These are phyloP conservation scores for Ganaspis sp. DNA, from an alignment of 1,140 invertebrate species.

Conservation along the genomic window DNA sequence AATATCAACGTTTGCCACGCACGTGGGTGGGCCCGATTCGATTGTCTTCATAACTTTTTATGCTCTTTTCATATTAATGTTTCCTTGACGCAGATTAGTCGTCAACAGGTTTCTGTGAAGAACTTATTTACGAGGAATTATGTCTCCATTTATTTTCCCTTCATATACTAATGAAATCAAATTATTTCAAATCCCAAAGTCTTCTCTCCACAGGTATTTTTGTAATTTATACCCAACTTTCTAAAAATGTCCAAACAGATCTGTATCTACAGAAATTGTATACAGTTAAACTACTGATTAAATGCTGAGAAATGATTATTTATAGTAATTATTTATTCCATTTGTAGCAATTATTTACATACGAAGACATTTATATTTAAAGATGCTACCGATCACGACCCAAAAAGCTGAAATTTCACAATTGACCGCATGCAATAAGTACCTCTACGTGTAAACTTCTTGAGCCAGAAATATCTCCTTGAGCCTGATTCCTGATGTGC, in stretches of 20 bases:
- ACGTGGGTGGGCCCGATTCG: conserved; percentile 62
- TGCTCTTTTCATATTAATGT: conserved; percentile 48
- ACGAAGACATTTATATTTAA: no score
- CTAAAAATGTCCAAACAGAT: neutral
- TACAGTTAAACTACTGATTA: no score
- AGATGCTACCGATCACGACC: no score
- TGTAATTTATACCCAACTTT: conserved; percentile 2
- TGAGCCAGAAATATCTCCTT: no score
- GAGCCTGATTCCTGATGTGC: no score
- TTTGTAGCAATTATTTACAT: no score
- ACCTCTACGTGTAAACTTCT: no score
- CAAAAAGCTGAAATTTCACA: no score
- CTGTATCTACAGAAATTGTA: neutral
- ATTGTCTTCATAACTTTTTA: conserved; percentile 54
- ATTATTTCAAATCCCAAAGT: neutral
- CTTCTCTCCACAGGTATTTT: neutral
- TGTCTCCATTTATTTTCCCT: neutral
- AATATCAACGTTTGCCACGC: conserved; percentile 62
- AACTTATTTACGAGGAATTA: neutral
- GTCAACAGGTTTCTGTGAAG: conserved; percentile 14
- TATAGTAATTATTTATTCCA: no score
- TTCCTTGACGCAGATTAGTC: conserved; percentile 55
- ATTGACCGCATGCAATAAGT: no score
- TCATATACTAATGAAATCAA: neutral
- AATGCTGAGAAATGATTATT: no score